phyloP scores from a whole-genome alignment of 2,888 invertebrate species.

The Synergus laeviventris region DNA sequence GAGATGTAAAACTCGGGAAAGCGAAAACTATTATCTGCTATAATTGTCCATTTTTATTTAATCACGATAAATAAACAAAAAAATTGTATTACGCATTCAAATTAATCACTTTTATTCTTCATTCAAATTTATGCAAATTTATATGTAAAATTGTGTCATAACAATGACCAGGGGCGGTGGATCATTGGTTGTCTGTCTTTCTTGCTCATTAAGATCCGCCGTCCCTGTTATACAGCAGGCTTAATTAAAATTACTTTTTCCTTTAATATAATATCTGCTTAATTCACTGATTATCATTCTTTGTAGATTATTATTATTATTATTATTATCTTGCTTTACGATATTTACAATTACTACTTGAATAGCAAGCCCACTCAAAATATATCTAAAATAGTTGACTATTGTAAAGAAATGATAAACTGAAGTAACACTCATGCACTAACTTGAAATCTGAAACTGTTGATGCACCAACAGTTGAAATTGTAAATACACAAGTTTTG shows the following conservation, averaged over 20 bases:
- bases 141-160: too few species aligned
- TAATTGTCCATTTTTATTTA: slow-evolving; percentile 8
- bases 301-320: background rate
- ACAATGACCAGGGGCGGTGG: too few species aligned
- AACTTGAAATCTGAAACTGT: background rate
- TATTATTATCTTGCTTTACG: too few species aligned
- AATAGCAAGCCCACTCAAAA: background rate
- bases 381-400: background rate
- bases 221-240: background rate
- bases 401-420: background rate
- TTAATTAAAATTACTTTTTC: background rate
- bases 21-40: background rate
- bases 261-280: background rate
- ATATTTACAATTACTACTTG: background rate
- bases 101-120: too few species aligned
- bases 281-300: background rate
- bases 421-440: background rate
- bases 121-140: too few species aligned
- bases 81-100: too few species aligned
- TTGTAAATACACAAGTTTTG: background rate
- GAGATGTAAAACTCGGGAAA: background rate
- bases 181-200: too few species aligned
- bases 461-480: background rate
- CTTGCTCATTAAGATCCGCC: too few species aligned
- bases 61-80: background rate